A percentile compares a stretch with the other conserved stretches of the same genome.
These are phyloP conservation scores for Hirtodrosophila confusa DNA, from an alignment of 2,888 invertebrate genomes.

Conservation along the genomic window DNA sequence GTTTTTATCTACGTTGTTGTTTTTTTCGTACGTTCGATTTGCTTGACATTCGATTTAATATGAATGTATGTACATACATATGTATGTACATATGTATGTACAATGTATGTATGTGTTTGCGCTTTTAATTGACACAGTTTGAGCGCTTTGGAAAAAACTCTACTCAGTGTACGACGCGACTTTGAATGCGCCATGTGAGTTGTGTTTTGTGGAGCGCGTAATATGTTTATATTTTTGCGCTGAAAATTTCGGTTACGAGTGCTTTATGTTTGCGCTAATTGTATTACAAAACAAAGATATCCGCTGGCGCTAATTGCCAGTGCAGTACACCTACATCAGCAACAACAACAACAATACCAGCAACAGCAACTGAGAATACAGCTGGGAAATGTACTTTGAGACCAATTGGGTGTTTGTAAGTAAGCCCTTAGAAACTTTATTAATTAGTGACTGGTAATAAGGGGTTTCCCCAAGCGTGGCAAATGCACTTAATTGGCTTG, in stretches of 20 bases:
- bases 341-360: background rate
- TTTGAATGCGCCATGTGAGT: constrained; percentile 64
- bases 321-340: background rate
- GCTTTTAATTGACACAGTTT: constrained; percentile 66
- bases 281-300: constrained; percentile 3
- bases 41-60: constrained; percentile 46
- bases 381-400: constrained; percentile 72
- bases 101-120: constrained; percentile 36
- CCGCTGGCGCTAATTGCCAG: constrained; percentile 10
- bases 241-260: background rate
- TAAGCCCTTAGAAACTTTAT: constrained; percentile 35
- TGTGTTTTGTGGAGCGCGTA: constrained; percentile 28
- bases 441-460: constrained; percentile 33
- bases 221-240: constrained; percentile 8
- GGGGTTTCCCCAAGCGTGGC: background rate
- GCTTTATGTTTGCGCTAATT: constrained; percentile 17
- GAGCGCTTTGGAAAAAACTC: constrained; percentile 42
- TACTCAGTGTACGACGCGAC: constrained; percentile 65
- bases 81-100: constrained; percentile 8
- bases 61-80: constrained; percentile 4
- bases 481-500: constrained; percentile 33
- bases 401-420: constrained; percentile 83
- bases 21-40: constrained; percentile 34
- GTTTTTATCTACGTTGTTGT: constrained; percentile 33
- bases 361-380: background rate